A percentile compares a stretch with the other conserved stretches of the same genome.
phyloP scores from a whole-genome alignment of 2,888 invertebrate species.

The Melanostoma scalare region DNA sequence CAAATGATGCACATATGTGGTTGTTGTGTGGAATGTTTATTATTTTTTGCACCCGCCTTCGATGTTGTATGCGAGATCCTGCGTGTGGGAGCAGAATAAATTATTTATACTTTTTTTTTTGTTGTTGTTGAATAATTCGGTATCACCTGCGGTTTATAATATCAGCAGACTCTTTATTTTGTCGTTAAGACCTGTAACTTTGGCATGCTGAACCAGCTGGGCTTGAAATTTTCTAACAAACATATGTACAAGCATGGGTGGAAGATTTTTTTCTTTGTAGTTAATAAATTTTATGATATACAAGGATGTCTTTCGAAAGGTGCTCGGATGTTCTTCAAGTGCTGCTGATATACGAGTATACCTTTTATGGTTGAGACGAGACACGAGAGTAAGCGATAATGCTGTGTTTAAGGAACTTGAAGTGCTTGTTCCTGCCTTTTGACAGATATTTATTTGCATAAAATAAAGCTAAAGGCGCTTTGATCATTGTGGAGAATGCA shows the following conservation, averaged over 20 bases:
- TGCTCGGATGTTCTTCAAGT: neutral
- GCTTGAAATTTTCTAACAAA: neutral
- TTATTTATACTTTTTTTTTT: slow-evolving; percentile 26
- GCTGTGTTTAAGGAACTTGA: slow-evolving; percentile 27
- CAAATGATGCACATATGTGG: slow-evolving; percentile 28
- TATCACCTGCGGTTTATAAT: slow-evolving; percentile 63
- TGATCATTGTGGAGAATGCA: too few relatives aligned
- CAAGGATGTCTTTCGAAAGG: slow-evolving; percentile 14
- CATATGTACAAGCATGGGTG: neutral
- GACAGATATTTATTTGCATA: slow-evolving; percentile 12
- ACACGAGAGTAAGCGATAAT: slow-evolving; percentile 18
- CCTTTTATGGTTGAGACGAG: slow-evolving; percentile 4
- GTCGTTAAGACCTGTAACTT: slow-evolving; percentile 38
- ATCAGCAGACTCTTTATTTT: slow-evolving; percentile 30
- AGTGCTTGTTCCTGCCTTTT: slow-evolving; percentile 15
- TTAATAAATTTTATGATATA: slow-evolving; percentile 21
- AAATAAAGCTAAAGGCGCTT: neutral
- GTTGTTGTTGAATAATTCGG: slow-evolving; percentile 54
- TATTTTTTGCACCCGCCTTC: too few relatives aligned
- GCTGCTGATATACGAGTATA: neutral
- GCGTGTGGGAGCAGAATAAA: slow-evolving; percentile 30
- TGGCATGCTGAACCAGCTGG: slow-evolving; percentile 25
- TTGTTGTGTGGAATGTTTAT: neutral
- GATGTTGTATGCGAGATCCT: neutral
- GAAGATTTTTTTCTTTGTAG: slow-evolving; percentile 20